Evolutionary conservation across 2,888 invertebrate genomes (phyloP).

Genomic region (Augochlorella aurata): DNA sequence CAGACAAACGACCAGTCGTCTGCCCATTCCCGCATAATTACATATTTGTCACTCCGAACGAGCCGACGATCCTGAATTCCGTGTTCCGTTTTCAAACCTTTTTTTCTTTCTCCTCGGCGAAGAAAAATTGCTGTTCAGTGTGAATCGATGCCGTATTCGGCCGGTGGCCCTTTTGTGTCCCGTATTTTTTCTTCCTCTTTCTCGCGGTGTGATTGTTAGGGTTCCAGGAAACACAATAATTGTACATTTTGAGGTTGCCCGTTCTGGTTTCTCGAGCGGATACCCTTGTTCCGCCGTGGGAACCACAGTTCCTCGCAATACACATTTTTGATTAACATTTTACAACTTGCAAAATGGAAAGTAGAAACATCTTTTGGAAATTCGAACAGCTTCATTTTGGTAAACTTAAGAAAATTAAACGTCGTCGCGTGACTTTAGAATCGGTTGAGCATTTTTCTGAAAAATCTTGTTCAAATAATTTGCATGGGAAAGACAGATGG

Average conservation of each 20-base stretch:
- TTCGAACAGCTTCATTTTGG: too few species aligned
- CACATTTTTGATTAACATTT: neutral
- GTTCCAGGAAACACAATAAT: constrained; percentile 6
- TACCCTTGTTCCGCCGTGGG: neutral
- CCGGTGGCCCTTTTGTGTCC: constrained; percentile 11
- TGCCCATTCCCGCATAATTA: constrained; percentile 35
- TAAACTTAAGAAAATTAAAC: too few species aligned
- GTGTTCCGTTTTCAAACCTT: neutral
- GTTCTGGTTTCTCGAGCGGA: neutral
- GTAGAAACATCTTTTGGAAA: too few species aligned
- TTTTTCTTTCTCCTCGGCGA: neutral
- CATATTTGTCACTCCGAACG: constrained; percentile 29
- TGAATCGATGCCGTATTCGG: constrained; percentile 30
- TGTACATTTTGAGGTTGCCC: constrained; percentile 12
- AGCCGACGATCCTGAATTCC: constrained; percentile 1
- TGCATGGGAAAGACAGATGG: neutral
- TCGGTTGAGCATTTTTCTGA: too few species aligned
- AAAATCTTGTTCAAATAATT: too few species aligned
- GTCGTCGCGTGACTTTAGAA: too few species aligned
- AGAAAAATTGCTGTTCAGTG: constrained; percentile 20
- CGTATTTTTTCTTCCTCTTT: constrained; percentile 3
- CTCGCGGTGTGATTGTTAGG: neutral
- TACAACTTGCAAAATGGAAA: too few species aligned
- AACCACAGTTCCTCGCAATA: neutral
- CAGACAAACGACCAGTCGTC: constrained; percentile 7